Evolutionary conservation across 2,797 vertebrate species (phyloP).

Genomic region (Falco columbarius): DNA sequence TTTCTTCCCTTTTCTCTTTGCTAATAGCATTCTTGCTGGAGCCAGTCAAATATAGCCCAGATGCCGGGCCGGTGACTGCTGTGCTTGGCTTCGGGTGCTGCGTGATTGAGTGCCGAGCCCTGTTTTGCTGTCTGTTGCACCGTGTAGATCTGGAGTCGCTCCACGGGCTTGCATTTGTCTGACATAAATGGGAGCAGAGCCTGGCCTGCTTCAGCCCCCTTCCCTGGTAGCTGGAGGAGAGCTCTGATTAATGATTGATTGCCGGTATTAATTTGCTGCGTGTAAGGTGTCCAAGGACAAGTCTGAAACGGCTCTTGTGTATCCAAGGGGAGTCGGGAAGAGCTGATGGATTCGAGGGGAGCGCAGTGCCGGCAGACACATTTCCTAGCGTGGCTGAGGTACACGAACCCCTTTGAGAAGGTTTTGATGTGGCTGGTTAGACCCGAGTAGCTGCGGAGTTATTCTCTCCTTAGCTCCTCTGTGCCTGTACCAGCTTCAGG

Average conservation of each 20-base stretch:
- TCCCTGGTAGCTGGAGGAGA: slow-evolving; percentile 16
- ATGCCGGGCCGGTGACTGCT: not conserved
- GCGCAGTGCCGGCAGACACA: not conserved
- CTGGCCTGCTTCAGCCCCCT: not conserved
- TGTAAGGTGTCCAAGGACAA: slow-evolving; percentile 53
- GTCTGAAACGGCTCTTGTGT: not conserved
- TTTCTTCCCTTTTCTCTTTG: slow-evolving; percentile 17
- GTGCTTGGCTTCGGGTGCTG: not conserved
- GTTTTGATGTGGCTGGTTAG: not conserved
- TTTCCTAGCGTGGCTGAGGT: not conserved
- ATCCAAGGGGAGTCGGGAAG: not conserved
- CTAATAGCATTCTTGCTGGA: slow-evolving; percentile 19
- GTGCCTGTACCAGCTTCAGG: not conserved
- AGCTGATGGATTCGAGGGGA: not conserved
- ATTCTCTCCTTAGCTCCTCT: not conserved
- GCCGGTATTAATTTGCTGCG: slow-evolving; percentile 31
- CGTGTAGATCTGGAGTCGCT: slow-evolving; percentile 22
- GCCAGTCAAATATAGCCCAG: not conserved
- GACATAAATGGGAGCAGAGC: slow-evolving; percentile 55
- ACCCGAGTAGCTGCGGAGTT: not conserved
- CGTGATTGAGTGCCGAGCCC: slow-evolving; percentile 25
- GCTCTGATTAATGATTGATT: slow-evolving; percentile 38
- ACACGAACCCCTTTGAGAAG: not conserved
- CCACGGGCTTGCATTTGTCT: slow-evolving; percentile 47
- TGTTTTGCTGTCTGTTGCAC: not conserved